Conservation (phyloP, 2,113 vertebrate genomes). For the Lamprologus ornatipinnis region DNA sequence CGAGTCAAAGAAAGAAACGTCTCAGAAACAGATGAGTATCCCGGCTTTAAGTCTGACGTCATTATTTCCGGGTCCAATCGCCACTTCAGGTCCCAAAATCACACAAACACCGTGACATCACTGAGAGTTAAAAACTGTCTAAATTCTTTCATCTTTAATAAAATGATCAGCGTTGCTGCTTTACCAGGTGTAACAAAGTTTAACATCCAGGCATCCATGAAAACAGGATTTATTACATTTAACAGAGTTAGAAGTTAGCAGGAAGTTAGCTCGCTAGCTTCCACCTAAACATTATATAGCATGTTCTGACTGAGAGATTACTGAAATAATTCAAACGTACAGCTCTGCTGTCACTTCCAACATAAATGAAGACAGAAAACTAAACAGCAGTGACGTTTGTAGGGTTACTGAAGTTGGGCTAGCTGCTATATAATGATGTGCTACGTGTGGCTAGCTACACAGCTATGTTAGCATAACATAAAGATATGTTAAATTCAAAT, state of each 20-base stretch:
- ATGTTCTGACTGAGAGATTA: rapidly evolving
- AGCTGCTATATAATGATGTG: rapidly evolving
- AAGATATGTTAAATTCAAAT: no score
- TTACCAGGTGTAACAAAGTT: not conserved
- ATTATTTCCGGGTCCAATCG: no score
- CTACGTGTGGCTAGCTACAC: rapidly evolving
- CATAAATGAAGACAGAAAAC: rapidly evolving
- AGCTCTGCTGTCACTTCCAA: rapidly evolving
- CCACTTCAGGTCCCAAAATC: not conserved
- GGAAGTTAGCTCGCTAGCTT: not conserved
- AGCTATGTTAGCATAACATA: no score
- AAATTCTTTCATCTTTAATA: rapidly evolving
- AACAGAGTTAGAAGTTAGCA: rapidly evolving
- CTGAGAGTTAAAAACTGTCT: rapidly evolving
- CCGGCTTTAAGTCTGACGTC: no score
- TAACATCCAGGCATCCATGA: not conserved
- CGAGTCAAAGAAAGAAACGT: no score
- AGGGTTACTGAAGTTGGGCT: rapidly evolving
- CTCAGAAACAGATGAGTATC: no score
- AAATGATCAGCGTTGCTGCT: rapidly evolving
- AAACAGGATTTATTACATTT: rapidly evolving
- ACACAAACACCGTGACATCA: not conserved
- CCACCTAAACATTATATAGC: rapidly evolving
- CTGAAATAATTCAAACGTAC: rapidly evolving
- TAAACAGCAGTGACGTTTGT: rapidly evolving